phyloP scores from a whole-genome alignment of 2,113 vertebrate species.

The Alaudala cheleensis region DNA sequence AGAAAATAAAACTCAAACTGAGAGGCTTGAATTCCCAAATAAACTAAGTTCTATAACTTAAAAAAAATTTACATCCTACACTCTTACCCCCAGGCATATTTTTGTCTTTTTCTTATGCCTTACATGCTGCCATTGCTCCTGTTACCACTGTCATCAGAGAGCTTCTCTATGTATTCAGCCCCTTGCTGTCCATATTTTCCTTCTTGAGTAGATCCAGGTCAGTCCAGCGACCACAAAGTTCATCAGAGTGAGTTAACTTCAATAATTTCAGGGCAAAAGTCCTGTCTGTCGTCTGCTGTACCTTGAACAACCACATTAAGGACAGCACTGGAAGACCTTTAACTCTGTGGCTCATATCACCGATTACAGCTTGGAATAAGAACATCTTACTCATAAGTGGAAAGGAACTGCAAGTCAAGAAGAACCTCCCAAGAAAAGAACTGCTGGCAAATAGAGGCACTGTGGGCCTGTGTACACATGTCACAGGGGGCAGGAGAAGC shows the following conservation, averaged over 20 bases:
- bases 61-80: not conserved
- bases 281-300: not conserved
- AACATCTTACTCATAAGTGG: not conserved
- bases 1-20: not conserved
- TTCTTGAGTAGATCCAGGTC: not conserved
- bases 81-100: not conserved
- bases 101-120: not conserved
- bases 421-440: not conserved
- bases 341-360: not conserved
- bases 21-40: not conserved
- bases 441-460: not conserved
- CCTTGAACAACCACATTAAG: not conserved
- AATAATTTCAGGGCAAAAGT: not conserved
- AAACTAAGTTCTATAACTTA: not conserved
- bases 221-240: not conserved
- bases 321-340: not conserved
- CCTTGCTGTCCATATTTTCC: not conserved
- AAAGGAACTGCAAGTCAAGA: not conserved
- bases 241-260: not conserved
- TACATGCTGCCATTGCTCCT: not conserved
- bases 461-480: not conserved
- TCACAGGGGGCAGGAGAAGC: fast-evolving
- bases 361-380: not conserved
- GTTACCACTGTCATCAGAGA: not conserved
- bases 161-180: not conserved